phyloP scores from a whole-genome alignment of 2,797 vertebrate genomes.

The Melanogrammus aeglefinus region DNA sequence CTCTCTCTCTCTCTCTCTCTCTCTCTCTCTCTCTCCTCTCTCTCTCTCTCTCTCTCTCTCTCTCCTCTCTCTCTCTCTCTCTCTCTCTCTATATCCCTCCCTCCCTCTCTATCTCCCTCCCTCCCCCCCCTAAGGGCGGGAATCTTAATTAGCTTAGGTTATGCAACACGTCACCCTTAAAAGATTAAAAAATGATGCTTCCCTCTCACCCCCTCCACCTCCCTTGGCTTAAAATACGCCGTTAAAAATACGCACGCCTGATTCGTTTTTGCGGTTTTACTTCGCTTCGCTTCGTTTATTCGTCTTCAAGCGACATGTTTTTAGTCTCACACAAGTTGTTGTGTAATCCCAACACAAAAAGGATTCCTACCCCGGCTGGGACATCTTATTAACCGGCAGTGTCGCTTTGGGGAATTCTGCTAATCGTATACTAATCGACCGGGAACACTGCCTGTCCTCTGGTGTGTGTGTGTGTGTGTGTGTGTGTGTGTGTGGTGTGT shows the following conservation, averaged over 20 bases:
- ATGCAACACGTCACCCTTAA: conserved; percentile 20
- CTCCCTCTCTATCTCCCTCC: conserved; percentile 16
- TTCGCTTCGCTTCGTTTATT: too few relatives aligned
- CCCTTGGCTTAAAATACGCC: too few relatives aligned
- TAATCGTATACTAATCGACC: background rate
- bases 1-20: background rate
- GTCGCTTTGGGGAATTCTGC: background rate
- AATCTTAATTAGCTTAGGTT: conserved; percentile 46
- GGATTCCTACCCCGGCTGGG: background rate
- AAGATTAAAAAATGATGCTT: conserved; percentile 3
- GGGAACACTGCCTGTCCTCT: background rate
- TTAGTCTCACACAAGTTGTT: background rate
- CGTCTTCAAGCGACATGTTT: background rate
- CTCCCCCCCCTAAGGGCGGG: conserved; percentile 45
- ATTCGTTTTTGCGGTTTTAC: background rate
- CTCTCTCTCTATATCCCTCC: background rate
- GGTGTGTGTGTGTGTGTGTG: too few relatives aligned
- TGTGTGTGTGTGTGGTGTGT: too few relatives aligned
- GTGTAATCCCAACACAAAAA: background rate
- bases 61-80: conserved; percentile 35
- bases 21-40: conserved; percentile 11
- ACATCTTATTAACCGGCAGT: background rate
- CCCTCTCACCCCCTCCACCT: background rate
- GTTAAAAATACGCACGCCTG: background rate
- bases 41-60: conserved; percentile 13